phyloP scores from a whole-genome alignment of 1,140 invertebrate species.

The Drosophila auraria region DNA sequence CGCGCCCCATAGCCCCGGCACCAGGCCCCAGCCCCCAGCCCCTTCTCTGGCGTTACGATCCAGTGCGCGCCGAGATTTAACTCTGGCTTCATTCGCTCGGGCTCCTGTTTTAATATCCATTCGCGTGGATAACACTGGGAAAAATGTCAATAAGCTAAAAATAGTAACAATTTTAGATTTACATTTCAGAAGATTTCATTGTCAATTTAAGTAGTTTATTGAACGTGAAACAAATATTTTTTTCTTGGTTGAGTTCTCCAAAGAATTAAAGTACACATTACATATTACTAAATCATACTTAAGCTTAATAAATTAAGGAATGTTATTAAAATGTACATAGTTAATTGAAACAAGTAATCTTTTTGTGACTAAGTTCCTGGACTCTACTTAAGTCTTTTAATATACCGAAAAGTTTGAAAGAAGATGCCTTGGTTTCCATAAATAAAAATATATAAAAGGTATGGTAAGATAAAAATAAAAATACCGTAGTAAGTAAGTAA shows the following conservation, averaged over 20 bases:
- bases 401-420: not conserved
- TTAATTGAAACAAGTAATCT: not conserved
- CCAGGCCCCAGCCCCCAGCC: not conserved
- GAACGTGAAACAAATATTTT: too few species aligned
- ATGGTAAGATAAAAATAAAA: too few species aligned
- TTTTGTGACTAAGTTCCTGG: not conserved
- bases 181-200: not conserved
- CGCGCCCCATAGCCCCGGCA: not conserved
- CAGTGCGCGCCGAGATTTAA: constrained; percentile 68
- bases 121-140: constrained; percentile 12
- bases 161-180: too few species aligned
- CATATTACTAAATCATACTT: too few species aligned
- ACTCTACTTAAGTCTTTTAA: too few species aligned
- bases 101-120: constrained; percentile 30
- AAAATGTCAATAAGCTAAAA: not conserved
- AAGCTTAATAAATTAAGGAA: not conserved
- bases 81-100: constrained; percentile 32
- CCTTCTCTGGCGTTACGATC: constrained; percentile 39
- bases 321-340: not conserved
- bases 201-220: too few species aligned
- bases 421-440: not conserved
- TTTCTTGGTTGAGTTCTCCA: too few species aligned
- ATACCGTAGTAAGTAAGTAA: not conserved
- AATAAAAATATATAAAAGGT: too few species aligned
- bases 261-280: too few species aligned